A percentile compares a stretch with the other conserved stretches of the same genome.
These are phyloP conservation scores for Myodes glareolus DNA, from an alignment of 2,113 vertebrate genomes.

Conservation along the genomic window DNA sequence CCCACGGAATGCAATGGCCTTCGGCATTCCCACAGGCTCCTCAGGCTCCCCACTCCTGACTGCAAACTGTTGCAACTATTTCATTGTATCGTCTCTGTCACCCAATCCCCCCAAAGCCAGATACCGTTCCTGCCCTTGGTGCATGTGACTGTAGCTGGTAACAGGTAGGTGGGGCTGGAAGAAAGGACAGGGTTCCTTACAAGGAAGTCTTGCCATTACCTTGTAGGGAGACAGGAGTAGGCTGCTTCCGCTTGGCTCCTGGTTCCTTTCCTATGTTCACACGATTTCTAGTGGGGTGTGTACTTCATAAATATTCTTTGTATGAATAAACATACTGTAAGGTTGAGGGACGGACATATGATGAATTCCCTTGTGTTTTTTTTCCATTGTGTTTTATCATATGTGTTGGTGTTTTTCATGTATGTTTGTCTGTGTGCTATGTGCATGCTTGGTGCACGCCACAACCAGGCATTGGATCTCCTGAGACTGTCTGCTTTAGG, in stretches of 20 bases:
- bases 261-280: neutral
- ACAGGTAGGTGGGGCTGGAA: neutral
- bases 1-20: fast-evolving
- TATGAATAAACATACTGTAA: neutral
- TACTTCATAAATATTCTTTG: neutral
- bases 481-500: neutral
- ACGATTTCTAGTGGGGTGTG: neutral
- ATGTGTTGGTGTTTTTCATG: neutral
- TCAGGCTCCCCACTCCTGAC: neutral
- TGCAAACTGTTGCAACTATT: neutral
- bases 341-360: neutral
- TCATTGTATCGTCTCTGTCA: fast-evolving
- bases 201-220: neutral
- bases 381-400: neutral
- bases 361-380: neutral
- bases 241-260: neutral
- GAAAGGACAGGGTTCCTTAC: neutral
- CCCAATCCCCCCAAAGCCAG: no score
- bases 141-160: neutral
- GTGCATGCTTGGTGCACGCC: neutral
- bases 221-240: neutral
- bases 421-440: neutral
- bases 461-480: neutral
- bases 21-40: neutral
- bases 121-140: neutral